A percentile compares a stretch with the other conserved stretches of the same genome.
phyloP scores from a whole-genome alignment of 1,140 invertebrate genomes.

The Drosophila rufa region DNA sequence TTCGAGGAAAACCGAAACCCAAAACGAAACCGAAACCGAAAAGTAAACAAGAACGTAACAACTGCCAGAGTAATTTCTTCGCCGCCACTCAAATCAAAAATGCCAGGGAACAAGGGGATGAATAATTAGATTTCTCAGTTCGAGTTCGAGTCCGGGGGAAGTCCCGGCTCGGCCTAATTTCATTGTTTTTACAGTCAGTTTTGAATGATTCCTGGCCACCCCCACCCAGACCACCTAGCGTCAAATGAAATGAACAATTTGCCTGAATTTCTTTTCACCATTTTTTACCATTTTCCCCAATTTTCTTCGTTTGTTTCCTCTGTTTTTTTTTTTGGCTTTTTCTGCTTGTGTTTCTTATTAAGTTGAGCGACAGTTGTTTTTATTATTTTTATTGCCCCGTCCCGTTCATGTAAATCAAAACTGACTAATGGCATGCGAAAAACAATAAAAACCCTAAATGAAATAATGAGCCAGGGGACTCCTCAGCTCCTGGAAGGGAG shows the following conservation, averaged over 20 bases:
- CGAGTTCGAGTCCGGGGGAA: not conserved
- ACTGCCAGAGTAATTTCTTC: constrained; percentile 18
- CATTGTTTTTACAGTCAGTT: constrained; percentile 82
- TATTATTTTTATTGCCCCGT: constrained; percentile 78
- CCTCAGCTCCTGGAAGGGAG: constrained; percentile 6
- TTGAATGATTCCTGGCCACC: constrained; percentile 66
- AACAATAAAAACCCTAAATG: constrained; percentile 82
- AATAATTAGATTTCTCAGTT: constrained; percentile 85
- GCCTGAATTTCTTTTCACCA: constrained; percentile 30
- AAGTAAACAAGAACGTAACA: constrained; percentile 58
- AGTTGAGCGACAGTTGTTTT: constrained; percentile 82
- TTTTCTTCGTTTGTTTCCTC: constrained; percentile 28
- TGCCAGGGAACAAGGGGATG: constrained; percentile 70
- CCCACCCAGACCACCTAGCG: not conserved
- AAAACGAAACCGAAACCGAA: constrained; percentile 30
- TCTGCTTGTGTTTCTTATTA: constrained; percentile 67
- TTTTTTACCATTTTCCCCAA: not conserved
- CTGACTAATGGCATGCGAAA: constrained; percentile 82
- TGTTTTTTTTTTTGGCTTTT: not conserved
- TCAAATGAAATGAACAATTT: constrained; percentile 62
- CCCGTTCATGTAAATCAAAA: constrained; percentile 73
- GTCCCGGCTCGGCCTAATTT: constrained; percentile 72
- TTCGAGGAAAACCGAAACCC: not conserved
- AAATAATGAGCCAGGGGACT: constrained; percentile 76
- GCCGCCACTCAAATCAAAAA: constrained; percentile 12